phyloP scores from a whole-genome alignment of 1,140 invertebrate species.

The Drosophila erecta region DNA sequence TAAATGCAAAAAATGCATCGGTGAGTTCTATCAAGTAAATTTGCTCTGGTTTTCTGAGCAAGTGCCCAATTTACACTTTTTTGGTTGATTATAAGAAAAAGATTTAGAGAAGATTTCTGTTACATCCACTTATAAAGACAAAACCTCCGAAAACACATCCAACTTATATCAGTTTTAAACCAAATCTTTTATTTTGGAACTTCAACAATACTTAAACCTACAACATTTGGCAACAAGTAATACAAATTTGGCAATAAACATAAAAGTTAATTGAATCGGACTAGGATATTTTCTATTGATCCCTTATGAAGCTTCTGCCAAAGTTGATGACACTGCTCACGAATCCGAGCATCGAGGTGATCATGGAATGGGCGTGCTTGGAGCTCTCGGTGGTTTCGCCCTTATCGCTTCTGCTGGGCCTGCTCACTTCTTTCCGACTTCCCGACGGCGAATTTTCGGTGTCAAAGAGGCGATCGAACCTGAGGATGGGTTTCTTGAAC shows the following conservation, averaged over 20 bases:
- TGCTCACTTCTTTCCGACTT: conserved; percentile 2
- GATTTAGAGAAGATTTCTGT: no score
- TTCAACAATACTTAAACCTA: conserved; percentile 4
- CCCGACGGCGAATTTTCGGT: conserved; percentile 44
- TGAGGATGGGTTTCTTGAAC: conserved; percentile 39
- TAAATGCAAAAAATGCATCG: no score
- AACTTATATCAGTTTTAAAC: background rate
- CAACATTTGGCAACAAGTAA: background rate
- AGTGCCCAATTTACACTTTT: no score
- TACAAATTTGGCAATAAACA: no score
- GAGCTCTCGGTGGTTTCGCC: conserved; percentile 59
- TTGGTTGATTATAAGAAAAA: no score
- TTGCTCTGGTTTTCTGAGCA: no score
- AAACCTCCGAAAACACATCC: no score
- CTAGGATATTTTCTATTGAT: conserved; percentile 26
- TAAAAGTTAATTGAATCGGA: background rate
- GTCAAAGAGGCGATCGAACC: conserved; percentile 52
- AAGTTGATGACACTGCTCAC: conserved; percentile 58
- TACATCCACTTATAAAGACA: no score
- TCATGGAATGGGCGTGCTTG: conserved; percentile 69
- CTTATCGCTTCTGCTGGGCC: conserved; percentile 15
- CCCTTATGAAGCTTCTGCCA: conserved; percentile 44
- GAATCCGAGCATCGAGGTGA: conserved; percentile 67
- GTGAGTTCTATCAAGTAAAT: no score
- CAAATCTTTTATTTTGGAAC: background rate